Evolutionary conservation across 2,797 vertebrate species (phyloP).

Genomic region (Delichon dasypus): DNA sequence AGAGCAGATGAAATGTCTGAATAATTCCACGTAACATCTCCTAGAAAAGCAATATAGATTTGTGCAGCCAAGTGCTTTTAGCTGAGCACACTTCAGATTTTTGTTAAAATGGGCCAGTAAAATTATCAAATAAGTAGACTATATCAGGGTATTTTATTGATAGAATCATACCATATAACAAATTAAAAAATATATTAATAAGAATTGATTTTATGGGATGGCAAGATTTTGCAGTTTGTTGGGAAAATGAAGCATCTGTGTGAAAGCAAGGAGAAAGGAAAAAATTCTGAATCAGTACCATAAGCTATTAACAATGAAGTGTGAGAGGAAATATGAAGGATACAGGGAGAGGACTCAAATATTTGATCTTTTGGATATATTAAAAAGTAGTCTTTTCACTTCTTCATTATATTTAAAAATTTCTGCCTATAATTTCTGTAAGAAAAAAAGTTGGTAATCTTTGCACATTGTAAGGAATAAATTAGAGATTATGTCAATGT

Average conservation of each 20-base stretch:
- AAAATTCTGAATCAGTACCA: background rate
- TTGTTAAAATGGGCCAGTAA: background rate
- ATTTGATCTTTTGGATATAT: background rate
- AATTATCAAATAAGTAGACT: background rate
- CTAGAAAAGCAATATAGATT: background rate
- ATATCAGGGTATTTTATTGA: background rate
- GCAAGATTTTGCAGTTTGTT: background rate
- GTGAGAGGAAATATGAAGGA: background rate
- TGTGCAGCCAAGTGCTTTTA: background rate
- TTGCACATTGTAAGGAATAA: rapidly evolving
- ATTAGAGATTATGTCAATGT: background rate
- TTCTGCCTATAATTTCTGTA: background rate
- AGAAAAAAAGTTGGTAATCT: background rate
- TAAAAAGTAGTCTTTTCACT: background rate
- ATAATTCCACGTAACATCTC: background rate
- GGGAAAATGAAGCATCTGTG: background rate
- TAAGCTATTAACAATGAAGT: background rate
- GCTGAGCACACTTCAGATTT: background rate
- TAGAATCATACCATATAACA: background rate
- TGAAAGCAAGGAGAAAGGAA: background rate
- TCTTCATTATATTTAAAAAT: background rate
- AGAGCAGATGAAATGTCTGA: background rate
- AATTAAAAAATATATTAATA: background rate
- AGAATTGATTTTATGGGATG: background rate
- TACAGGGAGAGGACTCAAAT: background rate